Conservation (phyloP, 2,888 invertebrate genomes). For the Acleris sparsana region DNA sequence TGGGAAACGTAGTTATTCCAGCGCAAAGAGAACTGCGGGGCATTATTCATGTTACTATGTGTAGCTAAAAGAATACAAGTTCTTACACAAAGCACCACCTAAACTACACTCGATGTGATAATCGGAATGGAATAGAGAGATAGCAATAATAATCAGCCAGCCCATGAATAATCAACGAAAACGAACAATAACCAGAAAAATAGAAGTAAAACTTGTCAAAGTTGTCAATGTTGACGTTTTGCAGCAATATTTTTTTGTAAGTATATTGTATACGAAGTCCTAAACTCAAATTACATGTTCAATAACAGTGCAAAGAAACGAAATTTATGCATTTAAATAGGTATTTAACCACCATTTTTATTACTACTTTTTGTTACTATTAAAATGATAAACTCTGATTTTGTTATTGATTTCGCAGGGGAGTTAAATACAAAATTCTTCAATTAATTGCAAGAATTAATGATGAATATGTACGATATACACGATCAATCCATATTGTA, state of each 20-base stretch:
- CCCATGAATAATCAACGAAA: conserved; percentile 34
- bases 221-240: conserved; percentile 15
- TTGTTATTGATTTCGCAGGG: too few species aligned
- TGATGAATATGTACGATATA: too few species aligned
- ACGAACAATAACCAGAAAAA: conserved; percentile 23
- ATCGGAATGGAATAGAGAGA: conserved; percentile 24
- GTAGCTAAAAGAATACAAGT: background rate
- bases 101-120: conserved; percentile 17
- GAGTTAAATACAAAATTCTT: too few species aligned
- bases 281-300: background rate
- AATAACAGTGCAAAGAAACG: too few species aligned
- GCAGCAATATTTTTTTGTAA: conserved; percentile 6
- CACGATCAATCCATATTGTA: too few species aligned
- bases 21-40: conserved; percentile 92
- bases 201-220: conserved; percentile 9
- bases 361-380: too few species aligned
- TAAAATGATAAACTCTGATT: too few species aligned
- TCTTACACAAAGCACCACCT: conserved; percentile 17
- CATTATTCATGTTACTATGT: conserved; percentile 76
- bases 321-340: too few species aligned
- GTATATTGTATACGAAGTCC: background rate
- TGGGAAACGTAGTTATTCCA: conserved; percentile 94
- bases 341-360: too few species aligned
- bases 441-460: too few species aligned
- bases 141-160: conserved; percentile 33